A percentile compares a stretch with the other conserved stretches of the same genome.
Evolutionary conservation across 2,113 vertebrate species (phyloP).

Genomic region (Menura novaehollandiae): DNA sequence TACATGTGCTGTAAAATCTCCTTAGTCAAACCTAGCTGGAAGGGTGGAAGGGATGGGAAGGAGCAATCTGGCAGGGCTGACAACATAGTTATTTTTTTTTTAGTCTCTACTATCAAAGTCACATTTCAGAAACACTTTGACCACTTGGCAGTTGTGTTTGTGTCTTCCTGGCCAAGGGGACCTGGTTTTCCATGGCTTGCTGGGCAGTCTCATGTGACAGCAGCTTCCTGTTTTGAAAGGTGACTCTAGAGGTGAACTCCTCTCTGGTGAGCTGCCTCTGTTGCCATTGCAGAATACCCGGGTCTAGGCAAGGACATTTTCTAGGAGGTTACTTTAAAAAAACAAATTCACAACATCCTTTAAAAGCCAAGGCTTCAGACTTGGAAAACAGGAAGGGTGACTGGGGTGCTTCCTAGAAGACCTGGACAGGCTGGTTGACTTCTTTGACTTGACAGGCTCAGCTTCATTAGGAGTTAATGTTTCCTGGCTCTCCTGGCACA

Average conservation of each 20-base stretch:
- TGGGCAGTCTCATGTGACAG: neutral
- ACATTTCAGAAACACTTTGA: neutral
- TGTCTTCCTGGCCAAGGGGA: neutral
- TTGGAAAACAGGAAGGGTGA: neutral
- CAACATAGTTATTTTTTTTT: neutral
- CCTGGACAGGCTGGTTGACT: neutral
- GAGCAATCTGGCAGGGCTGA: neutral
- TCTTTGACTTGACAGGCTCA: neutral
- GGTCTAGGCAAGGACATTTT: neutral
- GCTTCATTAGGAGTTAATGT: neutral
- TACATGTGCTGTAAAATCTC: neutral
- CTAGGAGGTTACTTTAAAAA: neutral
- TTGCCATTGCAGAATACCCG: neutral
- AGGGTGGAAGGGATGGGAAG: neutral
- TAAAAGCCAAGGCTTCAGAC: neutral
- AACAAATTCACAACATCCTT: neutral
- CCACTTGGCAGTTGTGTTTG: neutral
- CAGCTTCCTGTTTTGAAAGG: constrained; percentile 16
- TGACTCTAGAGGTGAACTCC: neutral
- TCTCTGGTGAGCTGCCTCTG: neutral
- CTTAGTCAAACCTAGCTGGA: neutral
- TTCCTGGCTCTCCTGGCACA: neutral
- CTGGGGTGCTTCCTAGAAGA: neutral
- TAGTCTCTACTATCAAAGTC: neutral
- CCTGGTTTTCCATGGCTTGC: neutral